A percentile compares a stretch with the other conserved stretches of the same genome.
phyloP scores from a whole-genome alignment of 1,140 invertebrate genomes.

The Drosophila albomicans region DNA sequence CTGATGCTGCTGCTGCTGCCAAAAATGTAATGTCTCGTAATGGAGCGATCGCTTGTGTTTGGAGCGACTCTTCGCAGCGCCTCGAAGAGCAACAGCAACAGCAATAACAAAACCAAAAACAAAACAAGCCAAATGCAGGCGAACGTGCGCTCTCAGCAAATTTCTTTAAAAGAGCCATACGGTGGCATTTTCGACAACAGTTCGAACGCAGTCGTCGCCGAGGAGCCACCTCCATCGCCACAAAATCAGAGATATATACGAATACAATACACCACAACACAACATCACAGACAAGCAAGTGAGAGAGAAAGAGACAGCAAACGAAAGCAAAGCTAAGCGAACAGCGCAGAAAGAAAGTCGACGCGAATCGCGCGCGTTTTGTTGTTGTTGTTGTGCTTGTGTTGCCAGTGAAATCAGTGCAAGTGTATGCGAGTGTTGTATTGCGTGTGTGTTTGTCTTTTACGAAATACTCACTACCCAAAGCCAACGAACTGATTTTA shows the following conservation, averaged over 20 bases:
- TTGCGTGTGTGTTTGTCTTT: background rate
- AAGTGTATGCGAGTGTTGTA: conserved; percentile 1
- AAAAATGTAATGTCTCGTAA: conserved; percentile 56
- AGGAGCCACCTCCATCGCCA: conserved; percentile 52
- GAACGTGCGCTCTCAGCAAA: conserved; percentile 42
- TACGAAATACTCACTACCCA: conserved; percentile 7
- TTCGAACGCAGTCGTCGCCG: conserved; percentile 74
- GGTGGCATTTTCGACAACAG: conserved; percentile 63
- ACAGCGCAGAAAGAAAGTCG: conserved; percentile 70
- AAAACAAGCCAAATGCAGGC: conserved; percentile 42
- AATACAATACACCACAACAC: background rate
- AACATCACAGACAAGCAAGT: background rate
- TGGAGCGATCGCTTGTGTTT: conserved; percentile 32
- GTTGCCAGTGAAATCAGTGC: conserved; percentile 58
- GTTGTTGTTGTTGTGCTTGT: background rate
- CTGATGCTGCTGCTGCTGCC: conserved; percentile 33
- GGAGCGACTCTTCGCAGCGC: conserved; percentile 51
- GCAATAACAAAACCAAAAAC: conserved; percentile 24
- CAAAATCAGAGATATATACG: conserved; percentile 15
- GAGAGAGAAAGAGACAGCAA: background rate
- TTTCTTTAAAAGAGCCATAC: conserved; percentile 77
- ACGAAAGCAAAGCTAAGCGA: conserved; percentile 11
- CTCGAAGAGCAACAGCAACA: conserved; percentile 50
- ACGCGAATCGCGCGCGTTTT: conserved; percentile 58
- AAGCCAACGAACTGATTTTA: conserved; percentile 20